These are phyloP conservation scores for Formica selysi DNA, from an alignment of 1,140 invertebrate genomes.

Conservation along the genomic window DNA sequence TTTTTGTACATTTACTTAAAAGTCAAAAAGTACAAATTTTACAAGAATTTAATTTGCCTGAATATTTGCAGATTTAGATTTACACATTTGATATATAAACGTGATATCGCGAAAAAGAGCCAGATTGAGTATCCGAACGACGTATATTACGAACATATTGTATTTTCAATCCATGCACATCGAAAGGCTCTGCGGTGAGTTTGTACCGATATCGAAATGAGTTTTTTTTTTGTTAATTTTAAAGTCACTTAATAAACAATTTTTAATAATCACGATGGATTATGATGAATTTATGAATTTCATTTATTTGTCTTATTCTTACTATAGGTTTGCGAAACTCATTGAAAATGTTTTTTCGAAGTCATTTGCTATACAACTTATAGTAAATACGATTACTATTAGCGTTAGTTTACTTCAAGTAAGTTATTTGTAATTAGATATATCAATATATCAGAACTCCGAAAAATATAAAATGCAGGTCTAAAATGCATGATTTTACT, in stretches of 20 bases:
- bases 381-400: neutral
- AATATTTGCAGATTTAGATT: conserved; percentile 27
- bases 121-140: neutral
- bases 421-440: neutral
- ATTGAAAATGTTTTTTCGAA: conserved; percentile 3
- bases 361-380: conserved; percentile 10
- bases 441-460: neutral
- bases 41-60: neutral
- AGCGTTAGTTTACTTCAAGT: conserved; percentile 34
- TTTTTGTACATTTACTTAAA: neutral
- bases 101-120: neutral
- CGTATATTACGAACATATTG: conserved; percentile 29
- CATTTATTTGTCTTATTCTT: neutral
- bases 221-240: conserved; percentile 3
- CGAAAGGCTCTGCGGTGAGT: conserved; percentile 16
- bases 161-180: conserved; percentile 13
- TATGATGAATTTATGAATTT: neutral
- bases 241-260: neutral
- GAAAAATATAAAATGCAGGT: neutral
- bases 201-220: neutral
- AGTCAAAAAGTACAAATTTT: neutral
- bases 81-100: neutral
- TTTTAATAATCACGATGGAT: neutral
- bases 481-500: neutral
- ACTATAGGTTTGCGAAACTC: neutral